Base-by-base conservation (phyloP, 2,797 vertebrate species). In the Macropodus opercularis region DNA sequence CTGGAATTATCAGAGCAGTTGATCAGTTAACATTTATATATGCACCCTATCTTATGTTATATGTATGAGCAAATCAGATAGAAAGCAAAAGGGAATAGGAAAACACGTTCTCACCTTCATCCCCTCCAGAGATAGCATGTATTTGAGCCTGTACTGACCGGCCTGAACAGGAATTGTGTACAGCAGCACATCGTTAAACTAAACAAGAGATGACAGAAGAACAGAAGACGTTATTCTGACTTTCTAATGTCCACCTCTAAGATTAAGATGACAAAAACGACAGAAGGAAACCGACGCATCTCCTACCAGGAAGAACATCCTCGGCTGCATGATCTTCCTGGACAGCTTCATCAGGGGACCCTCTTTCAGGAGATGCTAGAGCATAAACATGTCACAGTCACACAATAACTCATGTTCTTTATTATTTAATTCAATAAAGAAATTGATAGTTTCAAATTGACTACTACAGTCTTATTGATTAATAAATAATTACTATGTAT, bases 271-370 rank as follows among this genome's bases (percentile, higher is more conserved):
- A 14, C 10, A 17, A 27, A 52, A 38, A 36, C 18, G 8, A 36
- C 17, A 52, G 15, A 32, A 26, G 14, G 31, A 65, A 2, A 19
- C 3, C 21, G 13, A 6, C 56, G 27, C 35, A n/a, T 34, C 66
- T 90, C 86, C 5, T 92, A 99, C 97, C 95, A 99, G 89, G 77
- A 98, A 98, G 86, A 99, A 96, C 95, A 94, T 96, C 66, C 96
- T 91, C 47, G 97, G 98, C 77, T 99, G 97, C 97, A 98, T 98
- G 61, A 95, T 92, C 73, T 98, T 99, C 74, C 97, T 93, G 58
- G 97, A 98, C 2, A 97, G 89, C 66, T 99, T 99, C 93, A 95
- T 96, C 77, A 99, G 77, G 39, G 90, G 83, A n/a, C 98, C 98
- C 78, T 99, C 95, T 87, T 97, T 99, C 60, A 99, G 85, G 83